Conservation (phyloP, 2,797 vertebrate species). For the Tokudaia muenninki region DNA sequence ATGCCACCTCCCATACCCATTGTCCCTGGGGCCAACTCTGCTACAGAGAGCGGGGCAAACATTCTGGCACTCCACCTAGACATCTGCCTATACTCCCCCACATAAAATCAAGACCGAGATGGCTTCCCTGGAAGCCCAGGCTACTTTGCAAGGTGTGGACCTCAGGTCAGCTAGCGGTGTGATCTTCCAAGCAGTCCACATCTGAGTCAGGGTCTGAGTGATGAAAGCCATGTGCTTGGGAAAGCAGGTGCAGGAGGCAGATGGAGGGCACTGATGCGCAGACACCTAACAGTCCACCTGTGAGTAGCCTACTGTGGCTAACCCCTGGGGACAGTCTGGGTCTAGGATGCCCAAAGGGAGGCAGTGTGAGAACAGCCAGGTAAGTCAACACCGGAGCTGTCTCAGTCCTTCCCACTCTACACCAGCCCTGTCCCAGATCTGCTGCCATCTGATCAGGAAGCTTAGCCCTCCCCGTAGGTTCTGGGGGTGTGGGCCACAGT, state of each 20-base stretch:
- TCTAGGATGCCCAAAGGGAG: background rate
- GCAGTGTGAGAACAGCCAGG: background rate
- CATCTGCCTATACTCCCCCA: rapidly evolving
- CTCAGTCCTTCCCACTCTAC: rapidly evolving
- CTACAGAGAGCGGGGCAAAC: background rate
- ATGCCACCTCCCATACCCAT: no score
- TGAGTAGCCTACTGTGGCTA: background rate
- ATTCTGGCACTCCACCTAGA: background rate
- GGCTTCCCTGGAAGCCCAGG: background rate
- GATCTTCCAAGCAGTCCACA: background rate
- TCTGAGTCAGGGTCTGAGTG: rapidly evolving
- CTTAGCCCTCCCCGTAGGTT: background rate
- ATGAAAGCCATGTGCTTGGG: rapidly evolving
- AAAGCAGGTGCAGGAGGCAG: background rate
- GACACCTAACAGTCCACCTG: background rate
- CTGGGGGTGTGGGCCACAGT: background rate
- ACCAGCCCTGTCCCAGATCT: conserved; percentile 72
- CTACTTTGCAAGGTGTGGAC: background rate
- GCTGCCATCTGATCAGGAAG: conserved; percentile 73
- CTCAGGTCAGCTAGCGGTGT: background rate
- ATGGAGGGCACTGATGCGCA: background rate
- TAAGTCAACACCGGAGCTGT: background rate
- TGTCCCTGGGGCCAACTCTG: background rate
- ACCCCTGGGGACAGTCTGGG: background rate
- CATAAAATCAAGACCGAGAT: background rate